Evolutionary conservation across 2,888 invertebrate genomes (phyloP).

Genomic region (Cryptus armator): DNA sequence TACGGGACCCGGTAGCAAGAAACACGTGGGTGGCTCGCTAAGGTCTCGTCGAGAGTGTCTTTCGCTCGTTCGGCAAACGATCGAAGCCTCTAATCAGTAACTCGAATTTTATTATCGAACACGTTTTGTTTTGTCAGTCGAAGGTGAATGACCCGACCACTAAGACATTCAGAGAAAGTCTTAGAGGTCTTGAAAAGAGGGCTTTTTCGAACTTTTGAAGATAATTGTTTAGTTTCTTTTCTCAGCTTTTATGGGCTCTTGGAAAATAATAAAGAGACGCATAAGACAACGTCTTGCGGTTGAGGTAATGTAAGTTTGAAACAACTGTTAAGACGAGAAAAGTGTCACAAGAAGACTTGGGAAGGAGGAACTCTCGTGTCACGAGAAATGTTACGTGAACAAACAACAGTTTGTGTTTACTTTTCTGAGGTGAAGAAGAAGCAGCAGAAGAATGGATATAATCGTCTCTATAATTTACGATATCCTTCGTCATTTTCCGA

Average conservation of each 20-base stretch:
- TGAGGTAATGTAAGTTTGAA: no score
- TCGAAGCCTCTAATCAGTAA: not conserved
- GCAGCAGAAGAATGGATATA: no score
- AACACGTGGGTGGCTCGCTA: constrained; percentile 19
- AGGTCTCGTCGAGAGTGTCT: not conserved
- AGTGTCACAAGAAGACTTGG: no score
- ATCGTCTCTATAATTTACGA: no score
- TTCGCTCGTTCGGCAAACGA: not conserved
- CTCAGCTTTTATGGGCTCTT: no score
- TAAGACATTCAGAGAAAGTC: not conserved
- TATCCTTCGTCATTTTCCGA: no score
- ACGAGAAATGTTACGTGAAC: no score
- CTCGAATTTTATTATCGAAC: constrained; percentile 3
- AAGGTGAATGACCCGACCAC: not conserved
- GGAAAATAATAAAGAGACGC: not conserved
- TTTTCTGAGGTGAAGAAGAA: no score
- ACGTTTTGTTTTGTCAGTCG: not conserved
- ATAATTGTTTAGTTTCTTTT: not conserved
- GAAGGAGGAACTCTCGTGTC: no score
- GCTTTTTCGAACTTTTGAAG: not conserved
- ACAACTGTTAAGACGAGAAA: no score
- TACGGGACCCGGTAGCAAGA: not conserved
- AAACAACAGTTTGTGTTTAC: no score
- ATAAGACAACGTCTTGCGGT: no score
- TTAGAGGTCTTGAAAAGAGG: not conserved